Percentiles rank a stretch among this genome's conserved stretches.
Conservation (phyloP, 2,888 invertebrate species). For the Diaperis boleti region DNA sequence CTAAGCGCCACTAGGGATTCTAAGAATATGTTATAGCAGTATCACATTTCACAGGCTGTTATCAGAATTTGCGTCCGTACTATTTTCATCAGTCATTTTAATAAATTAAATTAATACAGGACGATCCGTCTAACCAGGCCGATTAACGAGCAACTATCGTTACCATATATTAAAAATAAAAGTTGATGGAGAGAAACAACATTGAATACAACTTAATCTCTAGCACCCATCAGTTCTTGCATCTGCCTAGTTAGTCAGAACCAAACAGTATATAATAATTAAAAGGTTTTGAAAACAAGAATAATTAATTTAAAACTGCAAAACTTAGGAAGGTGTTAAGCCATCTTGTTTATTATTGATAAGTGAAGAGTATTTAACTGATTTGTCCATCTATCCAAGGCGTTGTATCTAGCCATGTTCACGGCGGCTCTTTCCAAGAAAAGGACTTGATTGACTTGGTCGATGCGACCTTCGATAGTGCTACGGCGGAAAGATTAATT, state of each 20-base stretch:
- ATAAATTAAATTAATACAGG: background rate
- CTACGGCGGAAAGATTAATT: too few species aligned
- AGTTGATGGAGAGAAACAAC: too few species aligned
- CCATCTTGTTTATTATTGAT: conserved; percentile 94
- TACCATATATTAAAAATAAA: too few species aligned
- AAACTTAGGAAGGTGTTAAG: conserved; percentile 52
- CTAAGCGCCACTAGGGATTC: too few species aligned
- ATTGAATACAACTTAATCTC: too few species aligned
- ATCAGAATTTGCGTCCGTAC: background rate
- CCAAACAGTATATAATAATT: background rate
- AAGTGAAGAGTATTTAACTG: conserved; percentile 90
- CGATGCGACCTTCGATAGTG: conserved; percentile 88
- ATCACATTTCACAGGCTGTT: background rate
- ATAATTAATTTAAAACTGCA: too few species aligned
- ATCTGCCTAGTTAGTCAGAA: too few species aligned
- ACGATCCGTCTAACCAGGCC: too few species aligned
- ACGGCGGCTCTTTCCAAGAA: conserved; percentile 85
- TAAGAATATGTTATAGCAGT: background rate
- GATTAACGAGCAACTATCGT: too few species aligned
- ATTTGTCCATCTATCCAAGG: conserved; percentile 96
- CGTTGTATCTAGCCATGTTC: conserved; percentile 89
- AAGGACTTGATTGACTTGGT: conserved; percentile 95
- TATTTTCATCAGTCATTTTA: background rate
- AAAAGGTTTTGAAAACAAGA: background rate
- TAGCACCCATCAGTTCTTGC: too few species aligned